Conservation (phyloP, 2,113 vertebrate species). For the Corydoras sp. region DNA sequence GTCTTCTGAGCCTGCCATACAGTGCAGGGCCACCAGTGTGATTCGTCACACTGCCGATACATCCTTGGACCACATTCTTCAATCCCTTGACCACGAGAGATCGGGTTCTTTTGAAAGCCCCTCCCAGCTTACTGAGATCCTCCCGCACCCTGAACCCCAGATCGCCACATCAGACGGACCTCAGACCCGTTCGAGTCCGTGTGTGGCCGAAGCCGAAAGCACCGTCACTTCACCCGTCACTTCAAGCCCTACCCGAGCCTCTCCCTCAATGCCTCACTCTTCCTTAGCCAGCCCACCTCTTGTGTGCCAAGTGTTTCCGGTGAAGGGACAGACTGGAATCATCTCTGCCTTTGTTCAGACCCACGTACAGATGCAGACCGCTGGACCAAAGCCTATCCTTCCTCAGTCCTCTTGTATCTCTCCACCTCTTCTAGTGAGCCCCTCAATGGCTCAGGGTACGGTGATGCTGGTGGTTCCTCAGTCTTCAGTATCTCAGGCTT, state of each 20-base stretch:
- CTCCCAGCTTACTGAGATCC: constrained; percentile 20
- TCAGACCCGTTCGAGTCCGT: constrained; percentile 26
- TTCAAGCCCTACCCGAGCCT: constrained; percentile 47
- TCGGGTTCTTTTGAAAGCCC: constrained; percentile 6
- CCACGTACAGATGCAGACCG: constrained; percentile 59
- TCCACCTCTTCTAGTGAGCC: constrained; percentile 77
- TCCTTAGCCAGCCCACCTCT: constrained; percentile 66
- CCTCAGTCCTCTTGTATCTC: constrained; percentile 63
- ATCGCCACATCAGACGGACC: constrained; percentile 41
- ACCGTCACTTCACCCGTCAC: constrained; percentile 42
- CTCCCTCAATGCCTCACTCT: constrained; percentile 52
- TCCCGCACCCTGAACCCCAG: constrained; percentile 13
- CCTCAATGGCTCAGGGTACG: constrained; percentile 75
- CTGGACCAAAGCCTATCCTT: constrained; percentile 67
- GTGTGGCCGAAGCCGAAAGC: constrained; percentile 36
- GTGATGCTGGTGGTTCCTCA: constrained; percentile 90
- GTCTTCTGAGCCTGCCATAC: constrained; percentile 38
- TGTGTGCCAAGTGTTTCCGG: constrained; percentile 87
- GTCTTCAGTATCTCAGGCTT: constrained; percentile 57
- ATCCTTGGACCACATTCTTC: constrained; percentile 49
- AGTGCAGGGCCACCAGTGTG: constrained; percentile 77
- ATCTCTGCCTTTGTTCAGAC: constrained; percentile 80
- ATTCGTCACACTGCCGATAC: constrained; percentile 80
- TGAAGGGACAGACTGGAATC: constrained; percentile 69
- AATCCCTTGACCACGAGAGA: constrained; percentile 39